Evolutionary conservation across 2,888 invertebrate genomes (phyloP), one percentile per base, ranked within the genome.

Genomic region (Clepsis dumicolana): DNA sequence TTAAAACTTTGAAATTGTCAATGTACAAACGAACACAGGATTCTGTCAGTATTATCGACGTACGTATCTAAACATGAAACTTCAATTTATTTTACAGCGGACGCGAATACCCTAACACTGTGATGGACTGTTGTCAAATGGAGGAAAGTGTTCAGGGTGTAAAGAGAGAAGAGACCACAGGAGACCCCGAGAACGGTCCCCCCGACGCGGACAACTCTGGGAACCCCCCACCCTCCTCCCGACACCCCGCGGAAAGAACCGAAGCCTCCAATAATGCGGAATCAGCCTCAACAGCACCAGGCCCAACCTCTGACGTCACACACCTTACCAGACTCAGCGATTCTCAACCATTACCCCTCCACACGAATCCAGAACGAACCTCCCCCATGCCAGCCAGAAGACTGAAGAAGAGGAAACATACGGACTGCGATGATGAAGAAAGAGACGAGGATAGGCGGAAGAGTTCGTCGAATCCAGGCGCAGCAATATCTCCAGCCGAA

Each of bases 101-200:
- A 32, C 95, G 97, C 63, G 98, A 99, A 89, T 97, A 97, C 81
- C 97, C 97, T 78, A 97, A 98, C 85, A 95, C 98, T 63, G 97
- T 98, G 57, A 96, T 99, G 96, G 98, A 99, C 90, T 97, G 97
- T 89, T 98, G 98, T 86, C 98, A 98, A 91, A 89, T 98, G 83
- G 98, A 98, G 87, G 97, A 97, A 79, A 96, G 96, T 77, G 95
- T 96, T 35, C 95, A 95, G 82, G 95, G 96, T 73, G 97, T 97
- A 27, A 98, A 98, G 85, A 94, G 97, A 72, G 98, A 98, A 92
- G 97, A 98, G 83, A 94, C 96, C 0, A 93, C 95, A 0, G 96
- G 97, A 73, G 98, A 98, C 85, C 97, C 97, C 50, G 97, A 97
- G 83, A 97, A 97, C 77, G 97, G 97, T 64, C 98, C 98, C 7